Conservation (phyloP, 2,113 vertebrate genomes). For the Psittacula cyanocephala region DNA sequence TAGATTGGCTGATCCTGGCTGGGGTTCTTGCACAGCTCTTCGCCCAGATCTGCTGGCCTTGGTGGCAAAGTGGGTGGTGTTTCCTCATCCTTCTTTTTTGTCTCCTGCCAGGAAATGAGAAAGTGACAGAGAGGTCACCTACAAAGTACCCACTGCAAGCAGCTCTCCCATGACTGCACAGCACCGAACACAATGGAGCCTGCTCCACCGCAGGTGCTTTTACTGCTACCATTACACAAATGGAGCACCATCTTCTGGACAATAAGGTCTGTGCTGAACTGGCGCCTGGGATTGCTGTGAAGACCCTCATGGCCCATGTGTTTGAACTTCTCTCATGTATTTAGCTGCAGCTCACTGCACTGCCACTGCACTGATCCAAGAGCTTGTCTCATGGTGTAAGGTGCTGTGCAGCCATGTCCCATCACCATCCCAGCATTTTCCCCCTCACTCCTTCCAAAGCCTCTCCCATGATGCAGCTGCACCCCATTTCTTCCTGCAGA, state of each 20-base stretch:
- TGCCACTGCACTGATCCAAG: not conserved
- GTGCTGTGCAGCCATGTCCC: not conserved
- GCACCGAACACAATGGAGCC: not conserved
- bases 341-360: not conserved
- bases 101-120: not conserved
- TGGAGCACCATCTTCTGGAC: not conserved
- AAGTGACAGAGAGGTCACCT: not conserved
- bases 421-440: accelerated
- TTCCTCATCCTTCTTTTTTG: not conserved
- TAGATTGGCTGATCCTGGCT: constrained; percentile 41
- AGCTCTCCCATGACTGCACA: not conserved
- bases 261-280: not conserved
- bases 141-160: not conserved
- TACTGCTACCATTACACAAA: not conserved
- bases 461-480: not conserved
- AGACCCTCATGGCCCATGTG: not conserved
- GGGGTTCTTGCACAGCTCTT: constrained; percentile 16
- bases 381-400: not conserved
- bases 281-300: not conserved
- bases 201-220: not conserved
- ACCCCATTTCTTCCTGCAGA: not conserved
- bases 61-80: constrained; percentile 66
- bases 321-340: not conserved
- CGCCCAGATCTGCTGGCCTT: constrained; percentile 8
- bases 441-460: not conserved